Percentiles rank a stretch among this genome's conserved stretches.
phyloP scores from a whole-genome alignment of 2,113 vertebrate genomes.

The Ceratotherium simum region DNA sequence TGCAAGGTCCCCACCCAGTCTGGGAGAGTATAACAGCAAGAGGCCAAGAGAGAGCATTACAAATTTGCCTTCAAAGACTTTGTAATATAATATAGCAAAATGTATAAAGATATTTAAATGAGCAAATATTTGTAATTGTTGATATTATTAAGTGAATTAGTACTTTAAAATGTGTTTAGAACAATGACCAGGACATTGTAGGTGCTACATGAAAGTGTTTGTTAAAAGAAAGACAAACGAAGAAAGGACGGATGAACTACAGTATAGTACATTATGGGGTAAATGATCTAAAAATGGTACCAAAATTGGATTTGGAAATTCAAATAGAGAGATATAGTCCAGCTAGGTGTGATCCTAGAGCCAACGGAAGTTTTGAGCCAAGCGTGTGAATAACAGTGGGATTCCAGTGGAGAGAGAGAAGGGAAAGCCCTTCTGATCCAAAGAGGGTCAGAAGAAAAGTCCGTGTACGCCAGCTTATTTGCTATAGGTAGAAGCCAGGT shows the following conservation, averaged over 20 bases:
- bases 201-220: neutral
- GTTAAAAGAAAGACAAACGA: neutral
- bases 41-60: neutral
- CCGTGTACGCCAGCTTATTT: neutral
- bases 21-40: neutral
- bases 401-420: neutral
- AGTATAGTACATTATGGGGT: neutral
- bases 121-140: constrained; percentile 8
- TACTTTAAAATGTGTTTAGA: constrained; percentile 26
- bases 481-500: neutral
- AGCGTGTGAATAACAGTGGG: neutral
- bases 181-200: neutral
- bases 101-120: neutral
- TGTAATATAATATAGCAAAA: neutral
- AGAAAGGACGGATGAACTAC: neutral
- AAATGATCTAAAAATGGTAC: neutral
- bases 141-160: neutral
- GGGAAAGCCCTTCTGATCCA: neutral
- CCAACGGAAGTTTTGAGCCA: neutral
- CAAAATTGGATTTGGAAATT: neutral
- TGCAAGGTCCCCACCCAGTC: neutral
- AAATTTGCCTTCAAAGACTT: neutral
- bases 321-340: neutral
- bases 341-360: neutral
- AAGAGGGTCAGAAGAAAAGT: neutral